Evolutionary conservation across 1,140 invertebrate genomes (phyloP).

Genomic region (Plectrocnemia conspersa): DNA sequence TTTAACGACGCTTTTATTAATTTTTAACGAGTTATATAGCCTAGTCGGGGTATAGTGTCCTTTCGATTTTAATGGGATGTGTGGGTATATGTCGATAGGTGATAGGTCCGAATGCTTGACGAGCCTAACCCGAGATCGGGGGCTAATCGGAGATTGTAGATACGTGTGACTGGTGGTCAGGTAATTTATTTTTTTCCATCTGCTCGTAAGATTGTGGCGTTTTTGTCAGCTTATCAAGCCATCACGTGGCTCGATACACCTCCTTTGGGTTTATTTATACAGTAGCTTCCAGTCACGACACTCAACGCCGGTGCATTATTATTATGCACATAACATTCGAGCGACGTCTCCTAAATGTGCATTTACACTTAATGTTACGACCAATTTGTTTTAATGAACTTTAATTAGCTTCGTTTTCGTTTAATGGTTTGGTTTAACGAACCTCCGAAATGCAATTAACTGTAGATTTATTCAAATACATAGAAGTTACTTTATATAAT

Average conservation of each 20-base stretch:
- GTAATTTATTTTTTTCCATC: constrained; percentile 17
- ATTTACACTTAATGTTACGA: background rate
- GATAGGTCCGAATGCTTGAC: background rate
- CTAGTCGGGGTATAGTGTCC: no score
- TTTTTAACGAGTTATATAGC: no score
- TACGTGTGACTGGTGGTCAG: no score
- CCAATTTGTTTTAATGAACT: no score
- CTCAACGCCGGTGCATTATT: constrained; percentile 1
- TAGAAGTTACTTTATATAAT: no score
- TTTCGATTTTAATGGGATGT: no score
- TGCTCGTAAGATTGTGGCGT: constrained; percentile 11
- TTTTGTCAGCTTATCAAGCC: constrained; percentile 15
- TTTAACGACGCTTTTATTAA: no score
- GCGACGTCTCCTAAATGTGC: background rate
- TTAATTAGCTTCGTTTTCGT: no score
- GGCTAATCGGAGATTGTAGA: constrained; percentile 7
- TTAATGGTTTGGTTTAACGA: no score
- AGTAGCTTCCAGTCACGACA: constrained; percentile 8
- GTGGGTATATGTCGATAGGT: no score
- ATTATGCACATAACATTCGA: background rate
- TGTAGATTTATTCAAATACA: no score
- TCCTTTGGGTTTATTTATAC: constrained; percentile 13
- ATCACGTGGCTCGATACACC: constrained; percentile 14
- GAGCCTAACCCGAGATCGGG: constrained; percentile 3
- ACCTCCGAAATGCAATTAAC: no score